Conservation (phyloP, 92 coral and sea anemone species). For the Actinostola sp. region DNA sequence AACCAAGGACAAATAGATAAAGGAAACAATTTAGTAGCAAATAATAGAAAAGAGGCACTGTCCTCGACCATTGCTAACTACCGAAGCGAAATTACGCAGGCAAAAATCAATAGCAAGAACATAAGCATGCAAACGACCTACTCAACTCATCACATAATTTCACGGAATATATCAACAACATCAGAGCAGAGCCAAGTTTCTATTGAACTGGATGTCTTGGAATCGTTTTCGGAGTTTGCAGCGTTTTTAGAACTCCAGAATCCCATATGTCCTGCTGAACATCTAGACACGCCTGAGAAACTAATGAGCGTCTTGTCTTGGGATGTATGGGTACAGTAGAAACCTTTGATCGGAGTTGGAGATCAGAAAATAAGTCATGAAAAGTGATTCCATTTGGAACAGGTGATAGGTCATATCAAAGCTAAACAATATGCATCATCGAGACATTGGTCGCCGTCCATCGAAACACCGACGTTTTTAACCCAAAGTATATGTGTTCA, state of each 20-base stretch:
- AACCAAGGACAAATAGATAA: slow-evolving; percentile 24
- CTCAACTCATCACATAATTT: slow-evolving; percentile 20
- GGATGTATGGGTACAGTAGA: slow-evolving; percentile 48
- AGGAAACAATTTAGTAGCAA: slow-evolving; percentile 15
- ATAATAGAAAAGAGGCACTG: slow-evolving; percentile 20
- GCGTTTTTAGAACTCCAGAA: slow-evolving; percentile 85
- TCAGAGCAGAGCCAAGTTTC: slow-evolving; percentile 7
- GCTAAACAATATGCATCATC: too few relatives aligned
- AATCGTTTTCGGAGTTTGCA: slow-evolving; percentile 95
- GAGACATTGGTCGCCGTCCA: too few relatives aligned
- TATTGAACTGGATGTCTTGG: slow-evolving; percentile 92
- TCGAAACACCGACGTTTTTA: too few relatives aligned
- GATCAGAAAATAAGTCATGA: too few relatives aligned
- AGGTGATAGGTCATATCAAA: too few relatives aligned
- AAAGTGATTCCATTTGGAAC: too few relatives aligned
- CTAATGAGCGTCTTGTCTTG: slow-evolving; percentile 85
- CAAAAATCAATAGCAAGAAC: slow-evolving; percentile 12
- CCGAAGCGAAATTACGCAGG: slow-evolving; percentile 13
- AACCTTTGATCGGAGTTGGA: not conserved
- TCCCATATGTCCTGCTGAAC: slow-evolving; percentile 98
- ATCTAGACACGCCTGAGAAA: slow-evolving; percentile 95
- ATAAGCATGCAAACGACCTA: slow-evolving; percentile 15
- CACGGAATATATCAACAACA: slow-evolving; percentile 8
- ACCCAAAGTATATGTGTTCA: too few relatives aligned
- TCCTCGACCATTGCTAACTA: slow-evolving; percentile 7